Base-by-base conservation (phyloP, 2,113 vertebrate species). In the Bufo bufo region DNA sequence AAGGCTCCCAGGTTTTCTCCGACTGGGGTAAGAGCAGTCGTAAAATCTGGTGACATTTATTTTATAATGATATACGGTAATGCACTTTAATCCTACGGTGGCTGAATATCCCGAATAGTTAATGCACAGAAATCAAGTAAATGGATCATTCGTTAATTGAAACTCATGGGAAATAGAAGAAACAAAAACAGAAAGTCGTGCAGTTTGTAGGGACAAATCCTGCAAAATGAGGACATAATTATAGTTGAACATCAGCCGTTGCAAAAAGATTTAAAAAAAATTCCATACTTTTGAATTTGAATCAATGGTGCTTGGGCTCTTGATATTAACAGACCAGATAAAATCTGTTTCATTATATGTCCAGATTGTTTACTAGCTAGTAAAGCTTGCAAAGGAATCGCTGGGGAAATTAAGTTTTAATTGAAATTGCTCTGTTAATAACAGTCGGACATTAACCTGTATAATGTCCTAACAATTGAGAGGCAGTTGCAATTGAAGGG, bases 141-240 rank as follows among this genome's bases (percentile, higher is more conserved):
- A 87, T 90, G n/a, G 86, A 90, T 92, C 78, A 92, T 56, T 71
- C 0, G 0, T 89, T 93, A 94, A 92, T 93, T 91, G 91, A 91
- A 90, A 23, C 91, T 91, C 87, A 49, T 59, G 90, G 88, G 90
- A 93, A 93, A 91, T 92, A 89, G 88, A 13, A 89, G 82, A 50
- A 89, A 79, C 75, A 90, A 90, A 43, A 84, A 52, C 8, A n/a
- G 72, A 56, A 83, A 88, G 58, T 88, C 89, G 86, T 66, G 80
- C 79, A 49, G 50, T 85, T 47, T 58, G 61, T 80, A 89, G 90
- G 90, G 89, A 86, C 50, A 56, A 75, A 20, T 47, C 54, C 82
- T 88, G 88, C 89, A 89, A 43, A 89, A 72, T 72, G 56, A 90
- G 88, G 54, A 81, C 86, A 52, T 91, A 92, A 91, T 91, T 92